phyloP scores from a whole-genome alignment of 2,797 vertebrate species.

The Sebastolobus altivelis region DNA sequence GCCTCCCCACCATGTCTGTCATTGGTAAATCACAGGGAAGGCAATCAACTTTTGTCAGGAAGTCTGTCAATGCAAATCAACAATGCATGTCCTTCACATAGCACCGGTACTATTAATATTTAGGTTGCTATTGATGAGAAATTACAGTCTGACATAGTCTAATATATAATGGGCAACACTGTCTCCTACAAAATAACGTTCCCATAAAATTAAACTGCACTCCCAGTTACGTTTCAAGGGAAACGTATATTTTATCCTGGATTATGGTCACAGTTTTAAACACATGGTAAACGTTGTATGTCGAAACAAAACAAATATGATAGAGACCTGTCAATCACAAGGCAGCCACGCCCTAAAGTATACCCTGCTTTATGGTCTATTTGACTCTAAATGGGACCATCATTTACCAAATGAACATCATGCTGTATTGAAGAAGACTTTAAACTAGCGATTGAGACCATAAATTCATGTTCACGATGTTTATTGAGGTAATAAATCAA shows the following conservation, averaged over 20 bases:
- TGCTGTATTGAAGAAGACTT: no score
- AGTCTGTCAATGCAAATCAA: conserved; percentile 26
- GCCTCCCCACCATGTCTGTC: conserved; percentile 31
- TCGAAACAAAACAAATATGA: background rate
- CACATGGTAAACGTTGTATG: background rate
- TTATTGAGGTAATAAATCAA: no score
- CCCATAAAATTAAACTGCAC: background rate
- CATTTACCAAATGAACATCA: no score
- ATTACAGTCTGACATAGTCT: conserved; percentile 50
- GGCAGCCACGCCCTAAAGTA: no score
- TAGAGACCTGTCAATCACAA: no score
- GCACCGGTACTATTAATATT: conserved; percentile 43
- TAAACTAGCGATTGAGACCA: no score
- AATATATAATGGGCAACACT: conserved; percentile 16
- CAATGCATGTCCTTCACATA: conserved; percentile 18
- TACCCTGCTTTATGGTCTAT: no score
- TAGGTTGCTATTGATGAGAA: conserved; percentile 60
- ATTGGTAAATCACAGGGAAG: conserved; percentile 57
- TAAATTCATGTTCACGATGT: no score
- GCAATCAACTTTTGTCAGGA: conserved; percentile 64
- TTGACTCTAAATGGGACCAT: no score
- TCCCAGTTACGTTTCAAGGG: background rate
- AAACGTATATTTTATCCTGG: background rate
- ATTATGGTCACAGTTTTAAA: no score
- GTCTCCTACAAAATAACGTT: background rate